Evolutionary conservation across 1,140 invertebrate genomes (phyloP), one percentile per base, ranked within the genome.

Genomic region (Saccostrea echinata): DNA sequence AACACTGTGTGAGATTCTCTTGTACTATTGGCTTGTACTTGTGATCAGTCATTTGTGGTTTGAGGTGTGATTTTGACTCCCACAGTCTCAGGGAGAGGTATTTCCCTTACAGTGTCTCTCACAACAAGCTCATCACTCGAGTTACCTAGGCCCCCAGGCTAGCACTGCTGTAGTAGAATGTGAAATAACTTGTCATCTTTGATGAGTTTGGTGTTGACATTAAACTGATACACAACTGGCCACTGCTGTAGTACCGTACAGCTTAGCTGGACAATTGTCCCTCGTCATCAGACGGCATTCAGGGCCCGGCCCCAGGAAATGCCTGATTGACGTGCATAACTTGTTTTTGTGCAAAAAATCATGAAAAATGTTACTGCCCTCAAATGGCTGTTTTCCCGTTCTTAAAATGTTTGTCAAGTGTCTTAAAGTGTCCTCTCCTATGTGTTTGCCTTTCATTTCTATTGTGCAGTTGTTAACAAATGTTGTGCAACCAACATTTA

Each of bases 301-400:
- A 76, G 30, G 43, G 30, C 68, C 27, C 68, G 27, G 68, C 68
- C 68, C 68, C 68, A 76, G 68, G 68, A 76, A 76, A 76, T 76
- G 68, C 68, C 68, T 76, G 68, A 24, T 30, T 76, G 68, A 76
- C 68, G 68, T 30, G 68, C 16, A 76, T 27, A 76, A 76, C 68
- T 76, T 76, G 68, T 76, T 76, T 30, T 76, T 76, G 68, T 76
- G 68, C 68, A 76, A 76, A 76, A 76, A 76, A 76, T 33, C 68
- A 76, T 76, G 68, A 76, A 76, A 76, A 76, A 76, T 76, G 68
- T 76, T 71, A 76, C 27, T 27, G 24, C 68, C 27, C 30, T 76
- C 27, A 27, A 76, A 76, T 24, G 24, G 30, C 68, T 30, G 68
- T 16, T 76, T 76, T 30, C 64, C 68, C 68, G 24, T 24, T 16